These are phyloP conservation scores for Ariolimax columbianus DNA, from an alignment of 2,888 invertebrate species.

Conservation along the genomic window DNA sequence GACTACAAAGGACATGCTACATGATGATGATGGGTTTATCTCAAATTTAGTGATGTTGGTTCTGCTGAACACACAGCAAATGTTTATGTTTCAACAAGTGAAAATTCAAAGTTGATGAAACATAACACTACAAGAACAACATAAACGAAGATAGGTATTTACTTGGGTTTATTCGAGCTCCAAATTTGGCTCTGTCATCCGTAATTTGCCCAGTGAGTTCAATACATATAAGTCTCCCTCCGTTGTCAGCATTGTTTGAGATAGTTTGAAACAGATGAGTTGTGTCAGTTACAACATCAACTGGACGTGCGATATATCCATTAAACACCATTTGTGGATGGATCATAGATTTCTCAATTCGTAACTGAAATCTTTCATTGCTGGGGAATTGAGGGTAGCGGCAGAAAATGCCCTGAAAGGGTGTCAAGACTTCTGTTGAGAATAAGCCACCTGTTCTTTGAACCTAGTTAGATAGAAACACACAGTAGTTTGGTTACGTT, in stretches of 20 bases:
- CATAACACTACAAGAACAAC: background rate
- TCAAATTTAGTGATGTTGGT: too few species aligned
- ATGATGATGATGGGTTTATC: too few species aligned
- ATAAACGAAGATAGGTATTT: background rate
- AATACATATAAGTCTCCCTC: constrained; percentile 66
- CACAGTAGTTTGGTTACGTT: background rate
- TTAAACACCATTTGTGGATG: constrained; percentile 40
- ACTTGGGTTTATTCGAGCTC: constrained; percentile 16
- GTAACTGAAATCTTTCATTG: constrained; percentile 64
- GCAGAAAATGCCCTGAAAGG: constrained; percentile 67
- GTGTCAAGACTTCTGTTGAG: constrained; percentile 10
- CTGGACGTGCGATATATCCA: constrained; percentile 20
- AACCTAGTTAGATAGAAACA: background rate
- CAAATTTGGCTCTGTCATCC: background rate
- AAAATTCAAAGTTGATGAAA: too few species aligned
- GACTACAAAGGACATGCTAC: too few species aligned
- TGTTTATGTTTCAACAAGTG: too few species aligned
- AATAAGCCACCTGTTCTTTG: constrained; percentile 34
- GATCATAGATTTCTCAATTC: constrained; percentile 66
- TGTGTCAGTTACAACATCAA: constrained; percentile 49
- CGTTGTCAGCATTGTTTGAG: constrained; percentile 59
- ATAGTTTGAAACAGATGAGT: constrained; percentile 65
- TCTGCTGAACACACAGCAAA: too few species aligned
- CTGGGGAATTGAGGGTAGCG: constrained; percentile 57
- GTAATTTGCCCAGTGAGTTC: constrained; percentile 63